Evolutionary conservation across 2,113 vertebrate genomes (phyloP).

Genomic region (Pygathrix nemaeus): DNA sequence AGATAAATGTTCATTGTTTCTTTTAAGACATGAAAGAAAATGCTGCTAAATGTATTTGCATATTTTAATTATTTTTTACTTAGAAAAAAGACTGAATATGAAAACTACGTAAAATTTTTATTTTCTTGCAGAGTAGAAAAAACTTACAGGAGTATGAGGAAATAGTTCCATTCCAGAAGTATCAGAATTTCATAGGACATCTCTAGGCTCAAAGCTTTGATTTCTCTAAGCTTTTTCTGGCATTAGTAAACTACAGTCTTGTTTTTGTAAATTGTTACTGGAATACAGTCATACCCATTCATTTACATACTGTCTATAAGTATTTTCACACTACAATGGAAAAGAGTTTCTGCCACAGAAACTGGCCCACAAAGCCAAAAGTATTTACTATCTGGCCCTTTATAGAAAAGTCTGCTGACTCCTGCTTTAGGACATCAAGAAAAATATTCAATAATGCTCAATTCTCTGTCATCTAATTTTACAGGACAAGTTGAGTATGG

Average conservation of each 20-base stretch:
- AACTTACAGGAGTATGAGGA: neutral
- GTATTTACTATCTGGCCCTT: neutral
- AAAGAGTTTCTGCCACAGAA: neutral
- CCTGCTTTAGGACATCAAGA: neutral
- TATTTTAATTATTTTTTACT: conserved; percentile 36
- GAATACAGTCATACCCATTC: neutral
- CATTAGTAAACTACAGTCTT: neutral
- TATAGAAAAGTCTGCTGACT: neutral
- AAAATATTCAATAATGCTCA: neutral
- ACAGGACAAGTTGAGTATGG: neutral
- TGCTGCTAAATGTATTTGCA: neutral
- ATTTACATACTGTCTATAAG: too few species aligned
- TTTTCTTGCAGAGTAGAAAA: neutral
- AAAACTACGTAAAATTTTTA: neutral
- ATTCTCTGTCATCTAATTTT: neutral
- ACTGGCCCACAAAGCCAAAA: neutral
- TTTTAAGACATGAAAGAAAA: neutral
- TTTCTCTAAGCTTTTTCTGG: neutral
- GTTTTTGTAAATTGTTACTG: neutral
- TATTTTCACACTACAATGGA: neutral
- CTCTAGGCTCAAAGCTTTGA: neutral
- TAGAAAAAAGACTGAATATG: neutral
- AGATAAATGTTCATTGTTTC: conserved; percentile 1
- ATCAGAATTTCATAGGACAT: neutral
- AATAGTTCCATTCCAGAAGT: neutral